These are phyloP conservation scores for Chaenogobius annularis DNA, from an alignment of 2,113 vertebrate genomes.

Conservation along the genomic window DNA sequence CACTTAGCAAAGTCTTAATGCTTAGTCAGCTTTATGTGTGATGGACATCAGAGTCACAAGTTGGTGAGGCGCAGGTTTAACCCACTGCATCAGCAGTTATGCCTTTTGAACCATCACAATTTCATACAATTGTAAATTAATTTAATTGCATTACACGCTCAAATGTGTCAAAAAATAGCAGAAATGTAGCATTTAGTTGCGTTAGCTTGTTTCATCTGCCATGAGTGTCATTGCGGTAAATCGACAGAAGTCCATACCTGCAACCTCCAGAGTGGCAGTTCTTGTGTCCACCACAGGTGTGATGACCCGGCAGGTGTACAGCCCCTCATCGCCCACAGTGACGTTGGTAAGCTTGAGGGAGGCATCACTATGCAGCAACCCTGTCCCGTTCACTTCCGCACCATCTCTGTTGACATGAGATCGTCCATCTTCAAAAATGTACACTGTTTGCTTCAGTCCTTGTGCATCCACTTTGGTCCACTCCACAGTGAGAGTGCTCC, in stretches of 20 bases:
- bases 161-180: background rate
- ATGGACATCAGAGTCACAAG: no score
- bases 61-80: no score
- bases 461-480: slow-evolving; percentile 35
- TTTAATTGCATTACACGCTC: no score
- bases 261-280: slow-evolving; percentile 49
- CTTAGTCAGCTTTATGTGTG: no score
- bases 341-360: slow-evolving; percentile 55
- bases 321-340: slow-evolving; percentile 55
- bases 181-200: background rate
- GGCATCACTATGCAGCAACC: slow-evolving; percentile 45
- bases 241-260: slow-evolving; percentile 33
- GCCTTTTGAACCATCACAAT: no score
- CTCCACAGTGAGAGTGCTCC: slow-evolving; percentile 40
- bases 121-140: no score
- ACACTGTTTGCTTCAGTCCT: slow-evolving; percentile 23
- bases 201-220: background rate
- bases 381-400: slow-evolving; percentile 29
- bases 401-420: slow-evolving; percentile 16
- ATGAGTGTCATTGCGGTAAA: background rate
- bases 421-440: slow-evolving; percentile 47
- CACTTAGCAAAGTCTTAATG: no score
- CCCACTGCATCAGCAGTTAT: no score
- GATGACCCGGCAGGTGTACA: slow-evolving; percentile 64
- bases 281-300: slow-evolving; percentile 43